A percentile compares a stretch with the other conserved stretches of the same genome.
phyloP scores from a whole-genome alignment of 2,888 invertebrate species.

The Spialia ferax region DNA sequence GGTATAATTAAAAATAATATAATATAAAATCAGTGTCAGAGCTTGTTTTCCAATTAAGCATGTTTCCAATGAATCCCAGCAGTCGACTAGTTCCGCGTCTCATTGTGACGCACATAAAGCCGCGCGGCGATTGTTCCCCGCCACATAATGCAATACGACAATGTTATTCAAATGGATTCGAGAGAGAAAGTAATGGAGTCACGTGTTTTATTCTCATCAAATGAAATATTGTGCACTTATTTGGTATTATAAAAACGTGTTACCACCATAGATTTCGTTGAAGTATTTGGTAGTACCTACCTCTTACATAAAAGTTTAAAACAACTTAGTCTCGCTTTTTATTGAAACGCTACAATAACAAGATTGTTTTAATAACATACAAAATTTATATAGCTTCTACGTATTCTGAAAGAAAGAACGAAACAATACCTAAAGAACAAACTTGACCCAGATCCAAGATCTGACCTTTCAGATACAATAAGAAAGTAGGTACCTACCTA shows the following conservation, averaged over 20 bases:
- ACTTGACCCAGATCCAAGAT: neutral
- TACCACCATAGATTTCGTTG: neutral
- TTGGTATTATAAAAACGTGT: neutral
- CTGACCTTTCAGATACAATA: neutral
- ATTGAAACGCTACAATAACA: neutral
- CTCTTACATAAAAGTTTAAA: neutral
- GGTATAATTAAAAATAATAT: neutral
- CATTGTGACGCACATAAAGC: conserved; percentile 25
- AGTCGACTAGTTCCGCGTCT: conserved; percentile 5
- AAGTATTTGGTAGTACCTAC: too few relatives aligned
- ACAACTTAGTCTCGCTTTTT: neutral
- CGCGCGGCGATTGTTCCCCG: conserved; percentile 13
- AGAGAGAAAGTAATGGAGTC: conserved; percentile 20
- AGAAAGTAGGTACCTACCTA: neutral
- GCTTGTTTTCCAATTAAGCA: neutral
- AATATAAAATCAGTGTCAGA: neutral
- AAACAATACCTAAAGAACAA: neutral
- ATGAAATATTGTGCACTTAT: neutral
- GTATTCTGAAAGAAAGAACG: neutral
- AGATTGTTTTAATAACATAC: too few relatives aligned
- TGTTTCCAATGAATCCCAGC: conserved; percentile 20
- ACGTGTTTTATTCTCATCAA: conserved; percentile 21
- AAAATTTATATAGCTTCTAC: neutral
- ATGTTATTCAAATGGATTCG: conserved; percentile 29
- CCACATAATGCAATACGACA: conserved; percentile 19